A percentile compares a stretch with the other conserved stretches of the same genome.
phyloP scores from a whole-genome alignment of 2,113 vertebrate genomes.

The Otolemur garnettii region DNA sequence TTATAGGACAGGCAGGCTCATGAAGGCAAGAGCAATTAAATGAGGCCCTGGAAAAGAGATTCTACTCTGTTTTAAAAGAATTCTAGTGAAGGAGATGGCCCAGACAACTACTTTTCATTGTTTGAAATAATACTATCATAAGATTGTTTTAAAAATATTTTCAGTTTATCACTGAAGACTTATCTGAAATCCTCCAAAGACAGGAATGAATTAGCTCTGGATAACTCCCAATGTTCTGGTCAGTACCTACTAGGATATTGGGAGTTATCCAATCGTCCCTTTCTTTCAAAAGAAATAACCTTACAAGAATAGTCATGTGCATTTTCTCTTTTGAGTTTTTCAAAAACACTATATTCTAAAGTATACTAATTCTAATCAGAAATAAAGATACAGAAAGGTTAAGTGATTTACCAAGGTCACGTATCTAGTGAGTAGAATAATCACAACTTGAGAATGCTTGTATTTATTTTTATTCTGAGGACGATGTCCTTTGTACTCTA shows the following conservation, averaged over 20 bases:
- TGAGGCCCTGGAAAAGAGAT: background rate
- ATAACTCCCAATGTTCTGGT: background rate
- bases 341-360: background rate
- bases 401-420: background rate
- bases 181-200: background rate
- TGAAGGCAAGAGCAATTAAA: background rate
- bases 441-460: background rate
- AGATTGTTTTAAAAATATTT: constrained; percentile 8
- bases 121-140: background rate
- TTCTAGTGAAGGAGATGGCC: background rate
- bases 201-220: background rate
- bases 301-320: background rate
- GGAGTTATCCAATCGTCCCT: background rate
- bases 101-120: background rate
- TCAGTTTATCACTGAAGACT: background rate
- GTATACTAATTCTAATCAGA: background rate
- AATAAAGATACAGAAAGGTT: background rate
- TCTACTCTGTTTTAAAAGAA: background rate
- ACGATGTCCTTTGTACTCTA: background rate
- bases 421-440: background rate
- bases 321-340: constrained; percentile 49
- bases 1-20: background rate
- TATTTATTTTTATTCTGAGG: background rate
- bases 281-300: constrained; percentile 7
- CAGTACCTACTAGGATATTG: background rate